Evolutionary conservation across 2,888 invertebrate genomes (phyloP).

Genomic region (Synergus gifuensis): DNA sequence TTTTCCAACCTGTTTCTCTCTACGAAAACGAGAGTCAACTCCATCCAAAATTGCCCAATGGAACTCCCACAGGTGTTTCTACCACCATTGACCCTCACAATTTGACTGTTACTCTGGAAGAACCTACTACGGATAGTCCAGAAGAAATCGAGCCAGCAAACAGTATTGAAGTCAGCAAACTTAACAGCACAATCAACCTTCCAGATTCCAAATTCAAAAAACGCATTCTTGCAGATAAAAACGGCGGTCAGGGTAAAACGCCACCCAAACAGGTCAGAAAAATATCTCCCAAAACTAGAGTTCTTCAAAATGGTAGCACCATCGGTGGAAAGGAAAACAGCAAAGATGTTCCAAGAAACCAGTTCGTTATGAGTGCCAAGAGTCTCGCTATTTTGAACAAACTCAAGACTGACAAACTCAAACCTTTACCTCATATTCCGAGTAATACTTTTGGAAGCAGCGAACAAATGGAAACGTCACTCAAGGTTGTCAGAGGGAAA

Average conservation of each 20-base stretch:
- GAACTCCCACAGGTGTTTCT: conserved; percentile 17
- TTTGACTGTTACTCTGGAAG: conserved; percentile 58
- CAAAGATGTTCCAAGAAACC: conserved; percentile 55
- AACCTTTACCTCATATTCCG: conserved; percentile 49
- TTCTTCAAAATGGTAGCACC: conserved; percentile 35
- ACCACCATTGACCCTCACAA: conserved; percentile 45
- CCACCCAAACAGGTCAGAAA: conserved; percentile 67
- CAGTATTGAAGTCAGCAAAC: conserved; percentile 49
- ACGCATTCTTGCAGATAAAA: conserved; percentile 70
- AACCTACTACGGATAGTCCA: conserved; percentile 21
- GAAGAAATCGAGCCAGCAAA: conserved; percentile 11
- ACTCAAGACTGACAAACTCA: conserved; percentile 67
- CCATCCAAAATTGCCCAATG: background rate
- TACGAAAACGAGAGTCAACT: conserved; percentile 49
- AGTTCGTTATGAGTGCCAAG: conserved; percentile 69
- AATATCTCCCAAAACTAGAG: conserved; percentile 57
- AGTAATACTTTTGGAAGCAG: conserved; percentile 42
- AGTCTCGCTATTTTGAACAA: conserved; percentile 73
- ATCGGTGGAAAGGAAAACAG: conserved; percentile 69
- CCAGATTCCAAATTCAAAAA: conserved; percentile 63
- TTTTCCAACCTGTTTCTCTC: conserved; percentile 52
- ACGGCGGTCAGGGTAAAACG: conserved; percentile 58
- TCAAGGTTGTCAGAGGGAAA: conserved; percentile 67
- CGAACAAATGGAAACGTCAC: conserved; percentile 51
- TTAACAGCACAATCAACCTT: conserved; percentile 64